Evolutionary conservation across 2,113 vertebrate genomes (phyloP).

Genomic region (Bombycilla garrulus): DNA sequence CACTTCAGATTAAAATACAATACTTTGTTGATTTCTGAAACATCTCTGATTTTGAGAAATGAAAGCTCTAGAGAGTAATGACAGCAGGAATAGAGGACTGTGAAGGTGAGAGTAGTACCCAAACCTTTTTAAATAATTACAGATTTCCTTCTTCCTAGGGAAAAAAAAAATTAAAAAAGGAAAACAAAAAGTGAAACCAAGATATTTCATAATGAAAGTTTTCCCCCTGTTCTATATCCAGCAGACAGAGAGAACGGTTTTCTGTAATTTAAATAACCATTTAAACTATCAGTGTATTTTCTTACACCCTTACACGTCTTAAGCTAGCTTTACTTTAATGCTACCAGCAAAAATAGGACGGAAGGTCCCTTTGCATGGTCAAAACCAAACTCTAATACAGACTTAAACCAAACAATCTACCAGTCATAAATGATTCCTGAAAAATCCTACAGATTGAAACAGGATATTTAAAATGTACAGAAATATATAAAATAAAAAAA

Average conservation of each 20-base stretch:
- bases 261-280: background rate
- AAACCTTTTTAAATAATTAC: background rate
- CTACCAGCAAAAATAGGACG: background rate
- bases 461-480: background rate
- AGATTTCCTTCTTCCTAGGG: background rate
- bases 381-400: background rate
- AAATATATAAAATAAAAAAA: background rate
- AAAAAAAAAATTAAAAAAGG: background rate
- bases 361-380: background rate
- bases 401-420: background rate
- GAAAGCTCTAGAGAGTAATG: background rate
- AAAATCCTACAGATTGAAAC: background rate
- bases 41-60: background rate
- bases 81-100: background rate
- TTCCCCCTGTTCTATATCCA: background rate
- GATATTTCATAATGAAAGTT: background rate
- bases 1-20: background rate
- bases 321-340: background rate
- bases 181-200: no score
- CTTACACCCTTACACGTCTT: background rate
- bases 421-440: background rate
- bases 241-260: background rate
- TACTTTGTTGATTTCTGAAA: background rate
- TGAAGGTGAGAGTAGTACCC: background rate
- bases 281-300: background rate